phyloP scores from a whole-genome alignment of 2,797 vertebrate genomes.

The Micrastur ruficollis region DNA sequence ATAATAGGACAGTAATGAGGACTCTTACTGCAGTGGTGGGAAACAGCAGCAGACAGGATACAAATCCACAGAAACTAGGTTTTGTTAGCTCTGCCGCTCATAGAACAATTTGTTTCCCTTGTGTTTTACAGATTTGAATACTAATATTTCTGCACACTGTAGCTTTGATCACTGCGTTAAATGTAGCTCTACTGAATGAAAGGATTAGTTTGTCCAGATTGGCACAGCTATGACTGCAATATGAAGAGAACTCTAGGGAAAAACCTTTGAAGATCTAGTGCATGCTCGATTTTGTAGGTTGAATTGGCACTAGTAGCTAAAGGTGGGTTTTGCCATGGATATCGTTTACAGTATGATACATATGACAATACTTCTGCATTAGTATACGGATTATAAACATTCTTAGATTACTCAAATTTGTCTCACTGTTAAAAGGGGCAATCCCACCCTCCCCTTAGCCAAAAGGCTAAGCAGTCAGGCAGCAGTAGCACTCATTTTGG shows the following conservation, averaged over 20 bases:
- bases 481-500: not conserved
- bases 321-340: not conserved
- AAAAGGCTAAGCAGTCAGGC: not conserved
- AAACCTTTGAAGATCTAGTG: conserved; percentile 46
- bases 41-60: not conserved
- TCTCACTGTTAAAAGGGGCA: not conserved
- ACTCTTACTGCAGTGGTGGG: not conserved
- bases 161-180: conserved; percentile 51
- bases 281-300: not conserved
- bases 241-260: not conserved
- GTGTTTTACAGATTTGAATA: conserved; percentile 33
- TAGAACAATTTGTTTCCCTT: conserved; percentile 21
- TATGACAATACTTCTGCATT: not conserved
- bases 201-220: conserved; percentile 11
- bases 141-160: conserved; percentile 7
- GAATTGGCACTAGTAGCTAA: not conserved
- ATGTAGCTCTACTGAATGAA: conserved; percentile 23
- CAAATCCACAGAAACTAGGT: not conserved
- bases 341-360: not conserved
- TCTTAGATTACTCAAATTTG: not conserved
- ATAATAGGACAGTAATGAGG: not conserved
- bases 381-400: not conserved
- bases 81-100: not conserved
- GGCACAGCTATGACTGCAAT: not conserved
- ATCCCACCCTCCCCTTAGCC: not conserved